Percentiles rank a stretch among this genome's conserved stretches.
These are phyloP conservation scores for Cyprinus carpio DNA, from an alignment of 2,113 vertebrate genomes.

Conservation along the genomic window DNA sequence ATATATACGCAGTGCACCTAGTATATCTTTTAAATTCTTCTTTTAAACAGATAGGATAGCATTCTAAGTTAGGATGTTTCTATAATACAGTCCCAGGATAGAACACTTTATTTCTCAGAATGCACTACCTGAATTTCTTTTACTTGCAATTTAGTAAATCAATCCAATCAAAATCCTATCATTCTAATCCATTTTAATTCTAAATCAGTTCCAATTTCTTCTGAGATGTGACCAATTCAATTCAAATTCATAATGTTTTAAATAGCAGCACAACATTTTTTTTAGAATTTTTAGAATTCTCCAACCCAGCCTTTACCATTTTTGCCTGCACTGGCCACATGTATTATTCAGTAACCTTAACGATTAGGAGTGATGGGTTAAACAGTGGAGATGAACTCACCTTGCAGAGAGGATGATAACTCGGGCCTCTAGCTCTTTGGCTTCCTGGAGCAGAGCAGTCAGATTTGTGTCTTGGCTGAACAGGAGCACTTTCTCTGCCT, in stretches of 20 bases:
- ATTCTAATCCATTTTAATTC: background rate
- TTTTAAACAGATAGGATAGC: too few species aligned
- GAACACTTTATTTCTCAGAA: background rate
- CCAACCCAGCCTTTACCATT: background rate
- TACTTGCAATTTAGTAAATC: background rate
- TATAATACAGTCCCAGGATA: background rate
- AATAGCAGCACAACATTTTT: background rate
- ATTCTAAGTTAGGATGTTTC: too few species aligned
- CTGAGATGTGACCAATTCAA: background rate
- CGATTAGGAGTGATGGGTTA: background rate
- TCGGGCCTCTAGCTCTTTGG: slow-evolving; percentile 91
- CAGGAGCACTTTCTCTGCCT: slow-evolving; percentile 98
- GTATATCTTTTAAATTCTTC: background rate
- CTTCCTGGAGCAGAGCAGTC: slow-evolving; percentile 91
- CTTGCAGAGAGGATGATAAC: slow-evolving; percentile 97
- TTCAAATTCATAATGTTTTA: background rate
- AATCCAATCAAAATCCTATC: background rate
- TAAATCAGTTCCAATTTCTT: background rate
- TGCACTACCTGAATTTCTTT: background rate
- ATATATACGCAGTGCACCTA: background rate
- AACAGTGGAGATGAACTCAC: slow-evolving; percentile 65
- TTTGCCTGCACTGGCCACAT: background rate
- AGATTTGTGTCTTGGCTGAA: slow-evolving; percentile 96
- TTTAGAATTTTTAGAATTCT: background rate
- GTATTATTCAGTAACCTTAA: background rate